Evolutionary conservation across 2,797 vertebrate genomes (phyloP), one percentile per base, ranked within the genome.

Genomic region (Dermochelys coriacea): DNA sequence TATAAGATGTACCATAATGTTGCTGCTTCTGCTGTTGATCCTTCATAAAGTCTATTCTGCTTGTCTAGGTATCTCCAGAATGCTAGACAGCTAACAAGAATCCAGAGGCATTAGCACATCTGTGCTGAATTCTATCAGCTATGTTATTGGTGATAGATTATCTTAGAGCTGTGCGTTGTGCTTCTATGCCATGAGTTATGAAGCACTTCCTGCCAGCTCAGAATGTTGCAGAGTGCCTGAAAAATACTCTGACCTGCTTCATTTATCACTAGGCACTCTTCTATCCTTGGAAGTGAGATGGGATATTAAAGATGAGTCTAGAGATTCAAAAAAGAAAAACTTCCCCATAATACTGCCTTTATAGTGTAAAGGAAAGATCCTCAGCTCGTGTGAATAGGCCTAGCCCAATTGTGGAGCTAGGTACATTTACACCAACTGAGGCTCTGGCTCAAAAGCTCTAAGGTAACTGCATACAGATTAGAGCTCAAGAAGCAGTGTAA

Each of bases 401-500:
- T 45, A 91, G 16, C 47, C 8, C 50, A 37, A 54, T 90, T 91
- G 10, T 89, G 49, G 74, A 89, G 29, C 88, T 80, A 21, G 49
- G 29, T 3, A 5, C 45, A 49, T 88, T 87, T 71, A 49, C 92
- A 68, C 74, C 45, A 31, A 16, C 74, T 18, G 74, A 77, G 74
- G 15, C 27, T 47, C 14, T 85, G 52, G 16, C 80, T 79, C 82
- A 68, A 93, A 82, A 85, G 50, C 41, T 68, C 82, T 19, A 57
- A 77, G 82, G 89, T 89, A 59, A 59, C 84, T 68, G 9, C 93
- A 85, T 94, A 83, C 29, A 81, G 89, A 80, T 93, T 95, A 93
- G 77, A 82, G 50, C 52, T 95, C 90, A 84, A 92, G 92, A 89
- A 75, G 54, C 68, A 15, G 9, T 14, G 1, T 79, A 47, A 41